Evolutionary conservation across 2,888 invertebrate species (phyloP), one percentile per base, ranked within the genome.

Genomic region (Pristionchus japonicus): DNA sequence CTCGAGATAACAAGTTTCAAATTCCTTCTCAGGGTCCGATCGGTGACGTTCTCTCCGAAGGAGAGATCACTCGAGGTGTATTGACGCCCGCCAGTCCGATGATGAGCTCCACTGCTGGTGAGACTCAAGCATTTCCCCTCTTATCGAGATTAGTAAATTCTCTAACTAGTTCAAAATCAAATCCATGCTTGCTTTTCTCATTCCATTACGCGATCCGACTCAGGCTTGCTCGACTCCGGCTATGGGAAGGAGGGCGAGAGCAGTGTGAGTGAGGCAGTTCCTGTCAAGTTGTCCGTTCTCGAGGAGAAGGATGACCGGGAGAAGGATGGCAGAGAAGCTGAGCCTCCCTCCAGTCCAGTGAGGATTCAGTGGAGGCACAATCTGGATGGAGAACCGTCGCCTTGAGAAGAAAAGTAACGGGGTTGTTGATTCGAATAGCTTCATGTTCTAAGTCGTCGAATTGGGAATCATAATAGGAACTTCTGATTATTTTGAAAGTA

Each of bases 221-320:
- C 84, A 67, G 86, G 64, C 1, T 43, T 86, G 47, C 67, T 86
- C 20, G 86, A 86, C 40, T 86, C 86, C 11, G 86, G 86, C 13
- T 86, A 86, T 31, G 86, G 86, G 13, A 86, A 67, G 67, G 86
- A 86, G 20, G 67, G 67, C 43, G 86, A 86, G 86, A 86, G 52
- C 15, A 86, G 86, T 34, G 43, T 86, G 67, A 47, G 47, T n/a
- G 86, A 86, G 49, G 31, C 31, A 1, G 86, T 86, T 27, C 40
- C 37, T 34, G 17, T 27, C n/a, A 4, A 17, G 37, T 27, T 34
- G 27, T 17, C 40, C 40, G 43, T 74, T 43, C 40, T 40, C 23
- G 74, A 74, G 20, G 74, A 70, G n/a, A n/a, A n/a, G n/a, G n/a
- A n/a, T n/a, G n/a, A n/a, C n/a, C n/a, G n/a, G 70, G 17, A 70